Evolutionary conservation across 1,140 invertebrate genomes (phyloP).

Genomic region (Cotesia chilonis): DNA sequence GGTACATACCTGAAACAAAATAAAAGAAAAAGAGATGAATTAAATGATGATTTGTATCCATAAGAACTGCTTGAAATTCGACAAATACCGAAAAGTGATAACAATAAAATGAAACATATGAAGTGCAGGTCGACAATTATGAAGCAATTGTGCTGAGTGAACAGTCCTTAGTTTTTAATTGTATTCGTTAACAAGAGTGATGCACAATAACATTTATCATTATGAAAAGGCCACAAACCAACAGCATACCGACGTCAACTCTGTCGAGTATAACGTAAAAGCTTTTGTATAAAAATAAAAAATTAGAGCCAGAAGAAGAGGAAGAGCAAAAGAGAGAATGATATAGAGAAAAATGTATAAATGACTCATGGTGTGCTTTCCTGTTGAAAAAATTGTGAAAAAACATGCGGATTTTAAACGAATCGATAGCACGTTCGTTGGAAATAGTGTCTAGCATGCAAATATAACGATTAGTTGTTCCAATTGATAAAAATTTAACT

Average conservation of each 20-base stretch:
- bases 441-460: slow-evolving; percentile 13
- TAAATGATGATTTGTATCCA: too few species aligned
- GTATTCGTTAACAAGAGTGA: slow-evolving; percentile 44
- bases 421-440: slow-evolving; percentile 5
- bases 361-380: slow-evolving; percentile 12
- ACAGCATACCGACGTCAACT: slow-evolving; percentile 14
- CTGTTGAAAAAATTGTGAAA: slow-evolving; percentile 5
- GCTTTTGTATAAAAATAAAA: slow-evolving; percentile 9
- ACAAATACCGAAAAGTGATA: neutral
- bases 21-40: too few species aligned
- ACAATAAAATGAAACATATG: slow-evolving; percentile 13
- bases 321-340: neutral
- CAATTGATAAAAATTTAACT: slow-evolving; percentile 16
- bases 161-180: slow-evolving; percentile 46
- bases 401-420: slow-evolving; percentile 5
- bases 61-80: neutral
- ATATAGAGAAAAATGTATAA: neutral
- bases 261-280: slow-evolving; percentile 27
- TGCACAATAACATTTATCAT: slow-evolving; percentile 42
- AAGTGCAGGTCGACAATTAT: slow-evolving; percentile 28
- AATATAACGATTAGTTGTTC: slow-evolving; percentile 18
- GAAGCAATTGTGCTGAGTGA: slow-evolving; percentile 43
- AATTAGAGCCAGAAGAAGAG: neutral
- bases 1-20: too few species aligned
- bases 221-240: slow-evolving; percentile 33